A percentile compares a stretch with the other conserved stretches of the same genome.
These are phyloP conservation scores for Schmidtea mediterranea DNA, from an alignment of 1,140 invertebrate genomes.

Conservation along the genomic window DNA sequence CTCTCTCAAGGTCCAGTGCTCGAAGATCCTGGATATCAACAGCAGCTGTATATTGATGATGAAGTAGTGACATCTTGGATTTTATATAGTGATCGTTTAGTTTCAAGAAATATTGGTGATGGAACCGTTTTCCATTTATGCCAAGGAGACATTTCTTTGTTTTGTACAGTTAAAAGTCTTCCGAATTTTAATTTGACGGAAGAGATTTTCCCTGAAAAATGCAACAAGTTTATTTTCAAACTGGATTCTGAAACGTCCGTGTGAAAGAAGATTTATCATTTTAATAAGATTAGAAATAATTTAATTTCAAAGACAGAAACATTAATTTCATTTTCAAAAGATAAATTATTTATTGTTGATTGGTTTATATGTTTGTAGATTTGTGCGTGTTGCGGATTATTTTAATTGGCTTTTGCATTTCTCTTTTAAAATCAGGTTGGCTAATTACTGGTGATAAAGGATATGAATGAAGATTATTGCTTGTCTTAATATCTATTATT, in stretches of 20 bases:
- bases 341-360: no score
- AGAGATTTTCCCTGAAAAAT: conserved; percentile 74
- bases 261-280: conserved; percentile 21
- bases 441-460: no score
- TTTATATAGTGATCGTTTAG: conserved; percentile 57
- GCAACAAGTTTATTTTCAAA: conserved; percentile 70
- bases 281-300: no score
- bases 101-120: conserved; percentile 47
- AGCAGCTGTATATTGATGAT: conserved; percentile 13
- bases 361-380: no score
- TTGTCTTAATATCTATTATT: no score
- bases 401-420: no score
- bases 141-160: conserved; percentile 64
- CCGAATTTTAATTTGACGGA: conserved; percentile 71
- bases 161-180: conserved; percentile 52
- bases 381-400: no score
- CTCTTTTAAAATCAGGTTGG: no score
- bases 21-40: not conserved
- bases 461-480: no score
- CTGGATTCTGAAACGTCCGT: conserved; percentile 86
- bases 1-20: conserved; percentile 33
- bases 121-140: conserved; percentile 58
- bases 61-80: conserved; percentile 41
- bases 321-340: no score
- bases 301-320: no score